Conservation (phyloP, 2,888 invertebrate species). For the Volucella inflata region DNA sequence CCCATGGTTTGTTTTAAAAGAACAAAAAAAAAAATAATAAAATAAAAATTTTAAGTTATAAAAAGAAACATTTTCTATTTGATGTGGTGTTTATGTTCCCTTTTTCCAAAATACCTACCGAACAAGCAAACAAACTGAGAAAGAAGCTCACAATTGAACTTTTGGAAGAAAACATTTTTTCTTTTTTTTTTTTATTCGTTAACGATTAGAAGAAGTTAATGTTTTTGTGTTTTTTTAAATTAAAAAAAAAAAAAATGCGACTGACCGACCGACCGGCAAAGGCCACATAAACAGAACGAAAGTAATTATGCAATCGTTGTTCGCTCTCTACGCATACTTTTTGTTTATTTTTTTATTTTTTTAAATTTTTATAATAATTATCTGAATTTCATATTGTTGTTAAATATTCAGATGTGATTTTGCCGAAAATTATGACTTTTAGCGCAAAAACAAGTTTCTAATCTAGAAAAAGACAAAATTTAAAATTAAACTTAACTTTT, state of each 20-base stretch:
- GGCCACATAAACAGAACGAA: constrained; percentile 40
- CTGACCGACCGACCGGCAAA: constrained; percentile 25
- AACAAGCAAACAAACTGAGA: neutral
- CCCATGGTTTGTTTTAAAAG: constrained; percentile 24
- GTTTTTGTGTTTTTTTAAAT: too few relatives aligned
- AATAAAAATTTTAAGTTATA: constrained; percentile 30
- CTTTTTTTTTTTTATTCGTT: too few relatives aligned
- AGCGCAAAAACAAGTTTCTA: constrained; percentile 46
- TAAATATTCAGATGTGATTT: neutral
- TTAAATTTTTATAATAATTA: neutral
- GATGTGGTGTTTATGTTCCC: constrained; percentile 9
- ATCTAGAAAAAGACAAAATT: constrained; percentile 26
- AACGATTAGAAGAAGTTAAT: constrained; percentile 44
- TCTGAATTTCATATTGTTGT: constrained; percentile 12
- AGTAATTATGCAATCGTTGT: constrained; percentile 62
- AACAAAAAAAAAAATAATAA: constrained; percentile 11
- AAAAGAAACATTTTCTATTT: constrained; percentile 7
- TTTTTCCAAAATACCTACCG: neutral
- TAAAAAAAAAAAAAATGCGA: constrained; percentile 33
- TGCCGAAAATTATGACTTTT: constrained; percentile 1
- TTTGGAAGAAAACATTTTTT: constrained; percentile 16
- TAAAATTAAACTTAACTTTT: constrained; percentile 1
- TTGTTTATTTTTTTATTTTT: constrained; percentile 12
- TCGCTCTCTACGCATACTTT: constrained; percentile 48
- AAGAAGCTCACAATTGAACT: neutral